Conservation (phyloP, 1,140 invertebrate species). For the Plodia interpunctella region DNA sequence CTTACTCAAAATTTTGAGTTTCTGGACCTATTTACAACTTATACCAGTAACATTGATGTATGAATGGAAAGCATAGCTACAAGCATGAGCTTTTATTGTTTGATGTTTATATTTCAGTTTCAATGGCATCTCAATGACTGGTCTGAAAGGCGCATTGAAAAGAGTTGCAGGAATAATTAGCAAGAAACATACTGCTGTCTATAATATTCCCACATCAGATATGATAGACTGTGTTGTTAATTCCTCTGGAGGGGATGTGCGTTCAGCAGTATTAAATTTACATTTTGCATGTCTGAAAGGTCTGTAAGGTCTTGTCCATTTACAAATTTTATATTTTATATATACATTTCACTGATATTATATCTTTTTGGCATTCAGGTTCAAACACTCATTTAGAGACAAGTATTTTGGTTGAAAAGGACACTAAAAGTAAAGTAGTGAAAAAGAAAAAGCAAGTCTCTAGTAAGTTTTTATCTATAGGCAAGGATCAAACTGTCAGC, state of each 20-base stretch:
- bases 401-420: slow-evolving; percentile 49
- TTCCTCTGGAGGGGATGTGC: slow-evolving; percentile 83
- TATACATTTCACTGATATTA: too few relatives aligned
- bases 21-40: too few relatives aligned
- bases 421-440: slow-evolving; percentile 46
- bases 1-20: neutral
- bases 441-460: slow-evolving; percentile 59
- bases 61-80: too few relatives aligned
- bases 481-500: slow-evolving; percentile 82
- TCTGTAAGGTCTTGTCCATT: slow-evolving; percentile 32
- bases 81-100: neutral
- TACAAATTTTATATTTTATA: too few relatives aligned
- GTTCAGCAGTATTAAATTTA: slow-evolving; percentile 83
- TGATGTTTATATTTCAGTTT: slow-evolving; percentile 70
- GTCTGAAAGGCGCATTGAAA: slow-evolving; percentile 82
- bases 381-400: slow-evolving; percentile 51
- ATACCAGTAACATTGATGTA: too few relatives aligned
- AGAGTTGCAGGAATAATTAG: slow-evolving; percentile 78
- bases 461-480: slow-evolving; percentile 75
- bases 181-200: slow-evolving; percentile 64
- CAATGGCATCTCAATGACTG: slow-evolving; percentile 80
- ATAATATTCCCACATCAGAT: slow-evolving; percentile 77
- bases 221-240: slow-evolving; percentile 82
- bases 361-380: slow-evolving; percentile 29
- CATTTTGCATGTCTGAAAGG: slow-evolving; percentile 84